A percentile compares a stretch with the other conserved stretches of the same genome.
Conservation (phyloP, 2,113 vertebrate genomes). For the Herpetotheres cachinnans region DNA sequence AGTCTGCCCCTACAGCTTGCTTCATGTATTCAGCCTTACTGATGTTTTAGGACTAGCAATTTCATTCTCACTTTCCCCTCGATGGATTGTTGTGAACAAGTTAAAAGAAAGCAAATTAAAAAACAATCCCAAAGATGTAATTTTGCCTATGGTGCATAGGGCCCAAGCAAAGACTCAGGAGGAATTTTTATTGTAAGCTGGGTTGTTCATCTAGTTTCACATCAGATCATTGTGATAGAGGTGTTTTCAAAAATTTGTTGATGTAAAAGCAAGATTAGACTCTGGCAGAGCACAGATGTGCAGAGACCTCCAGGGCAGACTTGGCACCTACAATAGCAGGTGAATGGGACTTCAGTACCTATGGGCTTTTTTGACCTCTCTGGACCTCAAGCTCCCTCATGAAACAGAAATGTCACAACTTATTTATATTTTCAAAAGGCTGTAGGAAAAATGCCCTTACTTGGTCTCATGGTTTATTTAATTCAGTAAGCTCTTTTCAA, state of each 20-base stretch:
- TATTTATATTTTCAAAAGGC: neutral
- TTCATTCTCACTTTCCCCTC: neutral
- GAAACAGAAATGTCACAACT: neutral
- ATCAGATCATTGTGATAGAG: neutral
- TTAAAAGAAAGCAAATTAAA: neutral
- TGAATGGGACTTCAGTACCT: neutral
- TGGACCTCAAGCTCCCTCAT: neutral
- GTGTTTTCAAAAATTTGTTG: neutral
- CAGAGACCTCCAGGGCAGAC: neutral
- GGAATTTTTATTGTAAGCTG: neutral
- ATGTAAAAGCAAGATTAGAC: neutral
- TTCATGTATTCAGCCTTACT: neutral
- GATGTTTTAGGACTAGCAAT: neutral
- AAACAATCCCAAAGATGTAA: neutral
- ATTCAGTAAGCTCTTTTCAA: neutral
- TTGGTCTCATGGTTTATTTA: neutral
- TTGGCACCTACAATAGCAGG: neutral
- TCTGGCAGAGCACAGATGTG: neutral
- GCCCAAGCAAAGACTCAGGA: neutral
- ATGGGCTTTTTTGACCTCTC: neutral
- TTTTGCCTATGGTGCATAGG: neutral
- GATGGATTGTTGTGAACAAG: neutral
- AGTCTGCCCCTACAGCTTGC: neutral
- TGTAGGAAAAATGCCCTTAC: neutral
- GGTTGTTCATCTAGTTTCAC: neutral